Conservation (phyloP, 1,140 invertebrate species). For the Rhagoletis pomonella region DNA sequence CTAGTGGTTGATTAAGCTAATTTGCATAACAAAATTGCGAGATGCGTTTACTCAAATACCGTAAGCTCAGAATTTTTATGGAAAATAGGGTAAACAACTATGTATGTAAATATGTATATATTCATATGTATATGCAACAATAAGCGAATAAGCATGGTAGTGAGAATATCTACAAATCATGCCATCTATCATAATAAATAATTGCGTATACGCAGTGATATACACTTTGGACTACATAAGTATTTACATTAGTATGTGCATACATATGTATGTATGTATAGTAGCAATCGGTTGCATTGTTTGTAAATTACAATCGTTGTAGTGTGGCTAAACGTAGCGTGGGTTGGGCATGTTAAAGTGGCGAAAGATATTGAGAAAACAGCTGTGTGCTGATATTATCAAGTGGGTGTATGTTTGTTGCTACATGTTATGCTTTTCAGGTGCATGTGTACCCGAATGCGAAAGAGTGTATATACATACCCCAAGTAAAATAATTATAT, state of each 20-base stretch:
- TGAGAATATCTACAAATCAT: conserved; percentile 1
- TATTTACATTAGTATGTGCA: not conserved
- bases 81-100: not conserved
- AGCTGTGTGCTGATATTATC: not conserved
- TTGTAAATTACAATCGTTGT: not conserved
- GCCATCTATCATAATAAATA: conserved; percentile 6
- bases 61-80: not conserved
- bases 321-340: not conserved
- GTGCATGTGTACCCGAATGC: not conserved
- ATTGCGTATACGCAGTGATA: conserved; percentile 36
- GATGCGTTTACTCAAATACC: not conserved
- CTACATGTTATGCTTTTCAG: not conserved
- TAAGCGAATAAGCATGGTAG: not conserved
- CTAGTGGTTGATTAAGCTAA: not conserved
- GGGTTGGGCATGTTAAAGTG: not conserved
- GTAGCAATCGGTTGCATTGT: no score
- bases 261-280: not conserved
- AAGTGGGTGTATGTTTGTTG: not conserved
- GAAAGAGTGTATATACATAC: no score
- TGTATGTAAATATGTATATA: not conserved
- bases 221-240: not conserved
- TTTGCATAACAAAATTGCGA: not conserved
- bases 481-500: no score
- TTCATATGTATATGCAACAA: not conserved
- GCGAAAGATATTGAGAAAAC: not conserved